phyloP scores from a whole-genome alignment of 2,113 vertebrate species.

The Agapornis roseicollis region DNA sequence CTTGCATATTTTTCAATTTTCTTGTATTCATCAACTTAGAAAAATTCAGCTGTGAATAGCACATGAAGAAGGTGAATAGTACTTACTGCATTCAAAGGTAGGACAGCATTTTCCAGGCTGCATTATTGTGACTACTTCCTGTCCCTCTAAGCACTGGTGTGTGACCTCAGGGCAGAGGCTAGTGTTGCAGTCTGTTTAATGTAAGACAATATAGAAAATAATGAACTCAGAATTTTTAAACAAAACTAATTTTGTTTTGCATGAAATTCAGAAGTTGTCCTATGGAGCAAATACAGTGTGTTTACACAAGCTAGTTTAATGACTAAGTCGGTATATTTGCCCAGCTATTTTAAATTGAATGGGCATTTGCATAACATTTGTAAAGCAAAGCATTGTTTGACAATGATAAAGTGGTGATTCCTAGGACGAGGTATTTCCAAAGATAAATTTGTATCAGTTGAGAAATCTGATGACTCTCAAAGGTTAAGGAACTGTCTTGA shows the following conservation, averaged over 20 bases:
- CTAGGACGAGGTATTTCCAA: background rate
- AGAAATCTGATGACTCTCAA: background rate
- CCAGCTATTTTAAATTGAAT: background rate
- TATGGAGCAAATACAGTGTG: background rate
- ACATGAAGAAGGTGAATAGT: background rate
- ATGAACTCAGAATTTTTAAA: background rate
- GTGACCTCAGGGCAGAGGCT: slow-evolving; percentile 44
- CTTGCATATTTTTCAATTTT: background rate
- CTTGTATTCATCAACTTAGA: background rate
- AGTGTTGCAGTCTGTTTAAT: slow-evolving; percentile 67
- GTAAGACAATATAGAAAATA: background rate
- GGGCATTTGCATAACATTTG: background rate
- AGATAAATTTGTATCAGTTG: background rate
- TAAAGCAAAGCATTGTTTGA: background rate
- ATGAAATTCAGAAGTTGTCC: background rate
- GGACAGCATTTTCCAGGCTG: slow-evolving; percentile 67
- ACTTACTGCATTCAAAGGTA: slow-evolving; percentile 70
- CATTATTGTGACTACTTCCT: background rate
- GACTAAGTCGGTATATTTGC: background rate
- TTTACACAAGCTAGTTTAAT: background rate
- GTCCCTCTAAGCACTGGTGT: slow-evolving; percentile 57
- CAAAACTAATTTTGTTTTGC: background rate
- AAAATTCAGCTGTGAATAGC: background rate
- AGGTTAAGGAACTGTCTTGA: background rate
- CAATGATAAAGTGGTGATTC: background rate